Evolutionary conservation across 2,113 vertebrate species (phyloP).

Genomic region (Leucoraja erinaceus): DNA sequence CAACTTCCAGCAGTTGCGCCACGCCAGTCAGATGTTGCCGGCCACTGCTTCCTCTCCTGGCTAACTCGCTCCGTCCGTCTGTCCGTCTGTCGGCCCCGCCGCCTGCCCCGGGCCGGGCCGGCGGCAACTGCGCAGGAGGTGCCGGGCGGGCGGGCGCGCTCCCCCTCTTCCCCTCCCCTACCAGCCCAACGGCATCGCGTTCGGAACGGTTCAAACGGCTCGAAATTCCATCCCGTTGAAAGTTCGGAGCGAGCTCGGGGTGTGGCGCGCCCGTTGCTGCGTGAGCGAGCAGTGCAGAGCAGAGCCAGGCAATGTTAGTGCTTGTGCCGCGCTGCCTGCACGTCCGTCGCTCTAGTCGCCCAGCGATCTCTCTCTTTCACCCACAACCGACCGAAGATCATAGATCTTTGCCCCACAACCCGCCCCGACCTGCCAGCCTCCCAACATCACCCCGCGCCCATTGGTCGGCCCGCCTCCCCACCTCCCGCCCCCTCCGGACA

Average conservation of each 20-base stretch:
- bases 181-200: not conserved
- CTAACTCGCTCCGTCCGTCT: not conserved
- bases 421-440: not conserved
- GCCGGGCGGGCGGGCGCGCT: not conserved
- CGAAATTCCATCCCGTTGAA: not conserved
- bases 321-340: not conserved
- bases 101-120: not conserved
- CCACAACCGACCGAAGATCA: not conserved
- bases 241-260: not conserved
- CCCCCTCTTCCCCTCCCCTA: not conserved
- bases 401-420: not conserved
- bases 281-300: not conserved
- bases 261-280: slow-evolving; percentile 34
- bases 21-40: not conserved
- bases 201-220: not conserved
- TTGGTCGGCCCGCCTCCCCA: not conserved
- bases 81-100: not conserved
- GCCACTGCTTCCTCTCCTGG: too few relatives aligned
- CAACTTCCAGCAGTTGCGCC: not conserved
- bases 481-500: not conserved
- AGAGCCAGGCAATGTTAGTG: not conserved
- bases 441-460: not conserved
- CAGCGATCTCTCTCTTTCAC: not conserved
- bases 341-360: not conserved
- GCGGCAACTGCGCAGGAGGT: not conserved